Evolutionary conservation across 2,888 invertebrate genomes (phyloP).

Genomic region (Sesia apiformis): DNA sequence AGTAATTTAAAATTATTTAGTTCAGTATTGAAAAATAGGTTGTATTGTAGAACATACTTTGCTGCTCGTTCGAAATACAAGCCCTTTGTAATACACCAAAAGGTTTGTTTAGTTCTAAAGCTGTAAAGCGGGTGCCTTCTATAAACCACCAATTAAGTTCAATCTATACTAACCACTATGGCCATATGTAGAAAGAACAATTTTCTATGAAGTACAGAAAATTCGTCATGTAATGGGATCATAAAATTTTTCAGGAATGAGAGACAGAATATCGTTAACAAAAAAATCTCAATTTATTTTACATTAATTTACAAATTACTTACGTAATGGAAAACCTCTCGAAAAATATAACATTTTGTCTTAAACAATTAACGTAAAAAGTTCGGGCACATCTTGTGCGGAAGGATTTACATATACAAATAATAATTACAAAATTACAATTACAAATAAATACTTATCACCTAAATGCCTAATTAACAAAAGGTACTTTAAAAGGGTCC

Average conservation of each 20-base stretch:
- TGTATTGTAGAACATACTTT: no score
- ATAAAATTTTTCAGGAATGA: neutral
- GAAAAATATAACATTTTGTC: constrained; percentile 58
- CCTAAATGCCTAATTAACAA: constrained; percentile 47
- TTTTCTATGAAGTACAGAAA: no score
- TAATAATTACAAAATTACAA: constrained; percentile 51
- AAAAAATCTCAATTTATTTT: constrained; percentile 70
- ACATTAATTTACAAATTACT: constrained; percentile 71
- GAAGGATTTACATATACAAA: constrained; percentile 39
- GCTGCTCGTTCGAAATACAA: no score
- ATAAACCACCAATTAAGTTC: no score
- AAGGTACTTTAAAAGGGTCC: constrained; percentile 68
- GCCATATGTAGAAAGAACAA: no score
- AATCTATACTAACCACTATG: no score
- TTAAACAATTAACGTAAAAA: constrained; percentile 26
- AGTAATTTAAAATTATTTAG: no score
- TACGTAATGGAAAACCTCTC: constrained; percentile 51
- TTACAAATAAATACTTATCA: constrained; percentile 69
- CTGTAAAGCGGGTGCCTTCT: no score
- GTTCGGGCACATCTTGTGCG: constrained; percentile 7
- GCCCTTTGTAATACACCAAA: no score
- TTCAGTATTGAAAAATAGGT: no score
- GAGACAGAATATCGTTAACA: constrained; percentile 41
- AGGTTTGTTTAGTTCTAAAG: no score
- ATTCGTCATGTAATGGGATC: neutral